A percentile compares a stretch with the other conserved stretches of the same genome.
Conservation (phyloP, 2,888 invertebrate species). For the Troides oblongomaculatus region DNA sequence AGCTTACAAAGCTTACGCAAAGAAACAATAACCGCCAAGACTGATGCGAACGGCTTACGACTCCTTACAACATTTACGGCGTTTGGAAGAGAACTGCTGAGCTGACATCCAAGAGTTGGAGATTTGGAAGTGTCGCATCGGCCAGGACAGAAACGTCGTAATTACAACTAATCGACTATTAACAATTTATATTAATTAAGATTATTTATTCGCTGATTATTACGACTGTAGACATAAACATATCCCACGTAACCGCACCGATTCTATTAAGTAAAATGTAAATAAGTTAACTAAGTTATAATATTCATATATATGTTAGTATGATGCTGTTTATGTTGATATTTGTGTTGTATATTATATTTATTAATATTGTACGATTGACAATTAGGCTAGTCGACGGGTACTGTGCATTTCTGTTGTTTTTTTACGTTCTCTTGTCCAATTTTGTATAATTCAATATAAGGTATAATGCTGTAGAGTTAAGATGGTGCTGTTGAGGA, state of each 20-base stretch:
- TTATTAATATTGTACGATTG: conserved; percentile 44
- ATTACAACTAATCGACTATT: conserved; percentile 44
- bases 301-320: conserved; percentile 8
- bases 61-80: conserved; percentile 63
- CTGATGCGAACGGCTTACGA: conserved; percentile 52
- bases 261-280: conserved; percentile 19
- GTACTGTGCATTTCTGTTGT: conserved; percentile 71
- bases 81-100: conserved; percentile 33
- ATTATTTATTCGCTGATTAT: conserved; percentile 26
- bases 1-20: conserved; percentile 80
- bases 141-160: conserved; percentile 47
- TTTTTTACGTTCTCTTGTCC: conserved; percentile 62
- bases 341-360: conserved; percentile 37
- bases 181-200: conserved; percentile 34
- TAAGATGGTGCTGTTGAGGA: conserved; percentile 59
- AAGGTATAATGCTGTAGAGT: conserved; percentile 42
- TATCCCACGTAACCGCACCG: conserved; percentile 25
- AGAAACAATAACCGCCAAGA: conserved; percentile 52
- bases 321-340: conserved; percentile 23
- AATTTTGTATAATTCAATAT: conserved; percentile 70
- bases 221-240: conserved; percentile 10
- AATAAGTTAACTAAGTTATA: conserved; percentile 14
- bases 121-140: conserved; percentile 47
- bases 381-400: conserved; percentile 74
- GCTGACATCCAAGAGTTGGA: conserved; percentile 37